A percentile compares a stretch with the other conserved stretches of the same genome.
These are phyloP conservation scores for Luscinia luscinia DNA, from an alignment of 2,797 vertebrate species.

Conservation along the genomic window DNA sequence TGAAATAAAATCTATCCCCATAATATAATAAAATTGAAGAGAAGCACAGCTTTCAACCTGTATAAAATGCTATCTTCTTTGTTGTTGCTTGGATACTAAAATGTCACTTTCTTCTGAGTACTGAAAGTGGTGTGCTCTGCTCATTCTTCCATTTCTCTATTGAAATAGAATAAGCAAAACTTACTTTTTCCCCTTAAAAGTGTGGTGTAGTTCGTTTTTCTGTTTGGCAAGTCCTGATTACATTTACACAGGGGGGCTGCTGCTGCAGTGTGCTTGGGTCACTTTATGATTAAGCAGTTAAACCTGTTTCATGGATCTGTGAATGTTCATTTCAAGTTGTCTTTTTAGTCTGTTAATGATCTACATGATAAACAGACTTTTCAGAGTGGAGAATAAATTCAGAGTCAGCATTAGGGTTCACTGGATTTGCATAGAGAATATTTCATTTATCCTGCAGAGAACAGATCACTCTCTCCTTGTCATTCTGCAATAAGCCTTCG, in stretches of 20 bases:
- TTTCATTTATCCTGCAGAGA: not conserved
- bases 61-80: not conserved
- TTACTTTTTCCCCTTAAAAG: not conserved
- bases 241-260: not conserved
- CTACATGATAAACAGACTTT: not conserved
- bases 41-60: not conserved
- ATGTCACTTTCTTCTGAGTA: not conserved
- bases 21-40: not conserved
- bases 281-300: not conserved
- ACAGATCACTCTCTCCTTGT: not conserved
- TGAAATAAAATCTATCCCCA: not conserved
- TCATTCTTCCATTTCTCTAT: not conserved
- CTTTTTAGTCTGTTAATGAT: not conserved
- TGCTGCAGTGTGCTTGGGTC: not conserved
- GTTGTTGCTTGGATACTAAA: conserved; percentile 30
- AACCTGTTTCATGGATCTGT: not conserved
- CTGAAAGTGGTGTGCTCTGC: not conserved
- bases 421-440: not conserved
- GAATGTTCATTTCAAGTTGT: not conserved
- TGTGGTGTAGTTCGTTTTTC: not conserved
- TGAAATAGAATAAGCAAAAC: not conserved
- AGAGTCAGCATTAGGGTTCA: not conserved
- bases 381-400: not conserved
- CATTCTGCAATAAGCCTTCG: fast-evolving
- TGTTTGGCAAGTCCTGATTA: not conserved